Conservation (phyloP, 2,888 invertebrate species). For the Drosophila quinaria region DNA sequence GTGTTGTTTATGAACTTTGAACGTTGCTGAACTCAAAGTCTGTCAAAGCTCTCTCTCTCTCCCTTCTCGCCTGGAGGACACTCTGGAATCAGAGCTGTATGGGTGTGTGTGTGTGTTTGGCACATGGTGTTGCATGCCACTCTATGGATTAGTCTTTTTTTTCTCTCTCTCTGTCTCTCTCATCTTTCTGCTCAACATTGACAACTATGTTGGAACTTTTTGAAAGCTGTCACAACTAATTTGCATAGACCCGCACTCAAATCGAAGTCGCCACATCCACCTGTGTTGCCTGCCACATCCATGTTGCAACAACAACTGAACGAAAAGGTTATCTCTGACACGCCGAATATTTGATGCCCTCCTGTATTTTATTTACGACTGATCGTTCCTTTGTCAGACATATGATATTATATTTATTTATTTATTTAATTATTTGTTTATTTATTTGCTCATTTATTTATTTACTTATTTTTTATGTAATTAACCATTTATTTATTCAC, state of each 20-base stretch:
- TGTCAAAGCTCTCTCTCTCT: slow-evolving; percentile 18
- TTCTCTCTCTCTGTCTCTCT: slow-evolving; percentile 6
- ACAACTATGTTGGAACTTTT: slow-evolving; percentile 77
- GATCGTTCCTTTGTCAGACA: too few species aligned
- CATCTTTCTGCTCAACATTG: slow-evolving; percentile 43
- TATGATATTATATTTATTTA: too few species aligned
- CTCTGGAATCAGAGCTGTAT: slow-evolving; percentile 13
- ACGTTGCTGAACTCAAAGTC: slow-evolving; percentile 52
- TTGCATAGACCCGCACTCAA: slow-evolving; percentile 61
- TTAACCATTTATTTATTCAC: too few species aligned
- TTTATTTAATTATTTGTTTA: background rate
- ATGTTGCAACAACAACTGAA: background rate
- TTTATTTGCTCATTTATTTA: background rate
- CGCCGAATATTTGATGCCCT: background rate
- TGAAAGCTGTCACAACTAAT: slow-evolving; percentile 81
- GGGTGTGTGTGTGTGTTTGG: slow-evolving; percentile 6
- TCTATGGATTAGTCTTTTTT: slow-evolving; percentile 49
- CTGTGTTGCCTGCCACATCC: background rate
- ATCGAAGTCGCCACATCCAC: slow-evolving; percentile 5
- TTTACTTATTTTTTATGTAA: too few species aligned
- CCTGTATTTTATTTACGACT: too few species aligned
- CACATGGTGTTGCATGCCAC: slow-evolving; percentile 25
- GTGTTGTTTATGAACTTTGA: slow-evolving; percentile 75
- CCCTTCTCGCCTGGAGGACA: slow-evolving; percentile 10
- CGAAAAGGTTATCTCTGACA: background rate